A percentile compares a stretch with the other conserved stretches of the same genome.
Conservation (phyloP, 2,113 vertebrate species). For the Perccottus glenii region DNA sequence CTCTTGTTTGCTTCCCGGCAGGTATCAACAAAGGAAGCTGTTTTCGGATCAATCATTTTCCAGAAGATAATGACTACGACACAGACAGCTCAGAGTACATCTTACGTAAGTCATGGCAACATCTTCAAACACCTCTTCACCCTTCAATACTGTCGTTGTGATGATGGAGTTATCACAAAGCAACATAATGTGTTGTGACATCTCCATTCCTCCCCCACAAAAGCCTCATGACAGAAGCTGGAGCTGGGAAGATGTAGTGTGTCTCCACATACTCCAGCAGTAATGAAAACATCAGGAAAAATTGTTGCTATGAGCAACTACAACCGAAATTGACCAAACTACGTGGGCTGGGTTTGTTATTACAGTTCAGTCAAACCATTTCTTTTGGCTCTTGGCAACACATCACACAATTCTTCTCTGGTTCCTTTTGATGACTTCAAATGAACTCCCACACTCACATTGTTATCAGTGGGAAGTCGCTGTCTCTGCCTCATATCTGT, state of each 20-base stretch:
- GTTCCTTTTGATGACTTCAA: conserved; percentile 20
- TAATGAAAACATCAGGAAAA: neutral
- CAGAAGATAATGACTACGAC: conserved; percentile 95
- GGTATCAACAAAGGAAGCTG: conserved; percentile 96
- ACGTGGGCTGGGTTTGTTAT: neutral
- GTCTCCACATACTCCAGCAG: neutral
- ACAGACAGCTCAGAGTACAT: conserved; percentile 97
- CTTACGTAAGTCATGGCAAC: conserved; percentile 87
- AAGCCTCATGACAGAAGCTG: conserved; percentile 45
- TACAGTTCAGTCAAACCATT: conserved; percentile 1
- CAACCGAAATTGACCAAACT: neutral
- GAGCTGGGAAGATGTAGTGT: conserved; percentile 37
- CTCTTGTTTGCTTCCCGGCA: conserved; percentile 58
- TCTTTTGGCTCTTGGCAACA: conserved; percentile 11
- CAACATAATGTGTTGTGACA: conserved; percentile 52
- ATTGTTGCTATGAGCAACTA: neutral
- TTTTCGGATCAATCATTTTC: conserved; percentile 97
- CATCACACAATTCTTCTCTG: neutral
- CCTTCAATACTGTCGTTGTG: conserved; percentile 31
- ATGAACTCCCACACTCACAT: neutral
- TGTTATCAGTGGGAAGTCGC: conserved; percentile 4
- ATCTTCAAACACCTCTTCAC: conserved; percentile 35
- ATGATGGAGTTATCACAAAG: conserved; percentile 44
- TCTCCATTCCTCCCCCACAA: conserved; percentile 31
- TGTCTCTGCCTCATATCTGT: conserved; percentile 5